Evolutionary conservation across 2,888 invertebrate species (phyloP).

Genomic region (Chymomyza amoena): DNA sequence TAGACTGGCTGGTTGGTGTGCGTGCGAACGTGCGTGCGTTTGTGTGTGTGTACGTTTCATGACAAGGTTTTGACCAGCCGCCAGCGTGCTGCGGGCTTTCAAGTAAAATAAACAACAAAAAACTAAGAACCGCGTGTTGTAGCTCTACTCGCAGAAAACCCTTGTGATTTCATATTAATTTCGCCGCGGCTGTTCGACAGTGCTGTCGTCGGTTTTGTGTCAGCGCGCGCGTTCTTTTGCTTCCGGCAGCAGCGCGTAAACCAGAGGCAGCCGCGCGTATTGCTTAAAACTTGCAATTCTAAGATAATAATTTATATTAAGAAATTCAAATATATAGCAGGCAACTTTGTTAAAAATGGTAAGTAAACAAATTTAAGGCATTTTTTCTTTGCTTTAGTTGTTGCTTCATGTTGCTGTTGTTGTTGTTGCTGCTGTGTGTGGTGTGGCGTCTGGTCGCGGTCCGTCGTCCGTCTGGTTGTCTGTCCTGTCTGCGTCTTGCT

Average conservation of each 20-base stretch:
- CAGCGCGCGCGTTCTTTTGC: background rate
- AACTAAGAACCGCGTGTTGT: background rate
- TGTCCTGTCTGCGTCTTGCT: background rate
- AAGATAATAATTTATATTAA: no score
- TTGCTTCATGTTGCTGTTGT: background rate
- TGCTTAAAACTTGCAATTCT: background rate
- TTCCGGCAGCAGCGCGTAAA: background rate
- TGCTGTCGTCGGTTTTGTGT: background rate
- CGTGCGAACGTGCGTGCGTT: no score
- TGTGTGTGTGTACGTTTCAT: background rate
- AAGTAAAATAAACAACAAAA: background rate
- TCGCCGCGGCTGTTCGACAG: background rate
- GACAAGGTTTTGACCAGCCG: no score
- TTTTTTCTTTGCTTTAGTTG: background rate
- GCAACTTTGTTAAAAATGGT: conserved; percentile 1
- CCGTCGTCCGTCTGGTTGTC: background rate
- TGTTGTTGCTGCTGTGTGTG: background rate
- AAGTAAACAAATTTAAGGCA: background rate
- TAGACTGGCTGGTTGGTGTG: background rate
- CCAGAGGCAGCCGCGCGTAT: background rate
- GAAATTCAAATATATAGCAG: no score
- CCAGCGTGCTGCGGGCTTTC: no score
- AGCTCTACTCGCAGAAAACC: background rate
- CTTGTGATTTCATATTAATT: background rate
- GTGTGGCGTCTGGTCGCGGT: background rate